Base-by-base conservation (phyloP, 2,888 invertebrate genomes). In the Siphlonurus alternatus region DNA sequence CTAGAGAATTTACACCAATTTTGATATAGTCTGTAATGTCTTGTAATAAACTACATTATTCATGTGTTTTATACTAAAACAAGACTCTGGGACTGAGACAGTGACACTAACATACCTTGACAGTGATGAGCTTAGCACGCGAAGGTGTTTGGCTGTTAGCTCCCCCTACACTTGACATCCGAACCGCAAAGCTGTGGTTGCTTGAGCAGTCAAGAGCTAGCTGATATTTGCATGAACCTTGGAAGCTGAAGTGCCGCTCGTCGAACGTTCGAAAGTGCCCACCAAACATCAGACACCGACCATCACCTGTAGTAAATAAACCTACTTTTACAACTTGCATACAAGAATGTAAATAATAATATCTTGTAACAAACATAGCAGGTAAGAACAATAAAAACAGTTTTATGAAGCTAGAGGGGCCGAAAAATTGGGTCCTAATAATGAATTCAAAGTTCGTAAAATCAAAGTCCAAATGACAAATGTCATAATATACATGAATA, bases 241-340 rank as follows among this genome's bases (percentile, higher is more conserved):
- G 91, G 73, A 96, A 96, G 73, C 90, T 93, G 76, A 88, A 96
- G 72, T 93, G 89, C 74, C 89, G 88, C 53, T 95, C 94, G 72
- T 97, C 97, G 74, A 95, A 97, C 2, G 94, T 94, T 71, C 89
- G 86, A 74, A 95, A 96, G 74, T 96, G 95, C 75, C 95, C 94
- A 1, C 95, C 95, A 71, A 93, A 95, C 1, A 94, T 94, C 10
- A 93, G 93, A 72, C 95, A 95, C 1, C 91, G 88, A 22, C 93
- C 93, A 68, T 93, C 92, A 69, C 80, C 86, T 85, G 74, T 25
- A 74, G 75, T 69, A 66, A 66, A 18, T 22, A 56, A 56, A 20
- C 20, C n/a, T n/a, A n/a, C n/a, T n/a, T n/a, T n/a, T n/a, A n/a
- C n/a, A n/a, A n/a, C n/a, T n/a, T n/a, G n/a, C n/a, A n/a, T n/a